A percentile compares a stretch with the other conserved stretches of the same genome.
Evolutionary conservation across 2,888 invertebrate species (phyloP).

Genomic region (Ypsolopha sequella): DNA sequence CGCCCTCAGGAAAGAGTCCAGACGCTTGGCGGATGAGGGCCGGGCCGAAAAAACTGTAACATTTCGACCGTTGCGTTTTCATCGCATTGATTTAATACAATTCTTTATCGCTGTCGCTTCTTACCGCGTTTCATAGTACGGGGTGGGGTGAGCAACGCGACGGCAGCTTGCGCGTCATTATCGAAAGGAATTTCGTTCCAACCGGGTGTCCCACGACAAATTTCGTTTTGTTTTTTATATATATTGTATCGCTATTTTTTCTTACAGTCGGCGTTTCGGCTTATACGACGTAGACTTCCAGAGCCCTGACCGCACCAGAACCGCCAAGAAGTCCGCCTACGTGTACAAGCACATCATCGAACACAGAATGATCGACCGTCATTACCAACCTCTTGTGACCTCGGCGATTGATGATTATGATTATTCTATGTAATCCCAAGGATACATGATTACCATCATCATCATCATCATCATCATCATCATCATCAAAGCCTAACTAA

Average conservation of each 20-base stretch:
- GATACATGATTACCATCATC: background rate
- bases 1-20: too few species aligned
- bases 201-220: too few species aligned
- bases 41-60: too few species aligned
- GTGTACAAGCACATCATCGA: conserved; percentile 9
- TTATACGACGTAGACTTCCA: conserved; percentile 11
- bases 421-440: background rate
- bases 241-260: background rate
- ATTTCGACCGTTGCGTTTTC: too few species aligned
- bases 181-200: too few species aligned
- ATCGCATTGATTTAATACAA: too few species aligned
- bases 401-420: conserved; percentile 18
- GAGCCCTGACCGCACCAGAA: conserved; percentile 8
- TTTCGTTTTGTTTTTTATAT: background rate
- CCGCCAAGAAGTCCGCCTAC: conserved; percentile 10
- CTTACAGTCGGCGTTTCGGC: conserved; percentile 10
- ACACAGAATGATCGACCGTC: conserved; percentile 9
- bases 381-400: conserved; percentile 16
- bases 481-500: too few species aligned
- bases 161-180: too few species aligned
- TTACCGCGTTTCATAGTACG: background rate
- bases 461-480: too few species aligned
- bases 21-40: too few species aligned
- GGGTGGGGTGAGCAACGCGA: too few species aligned
- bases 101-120: background rate